phyloP scores from a whole-genome alignment of 2,113 vertebrate genomes.

The Cochlearius cochlearius region DNA sequence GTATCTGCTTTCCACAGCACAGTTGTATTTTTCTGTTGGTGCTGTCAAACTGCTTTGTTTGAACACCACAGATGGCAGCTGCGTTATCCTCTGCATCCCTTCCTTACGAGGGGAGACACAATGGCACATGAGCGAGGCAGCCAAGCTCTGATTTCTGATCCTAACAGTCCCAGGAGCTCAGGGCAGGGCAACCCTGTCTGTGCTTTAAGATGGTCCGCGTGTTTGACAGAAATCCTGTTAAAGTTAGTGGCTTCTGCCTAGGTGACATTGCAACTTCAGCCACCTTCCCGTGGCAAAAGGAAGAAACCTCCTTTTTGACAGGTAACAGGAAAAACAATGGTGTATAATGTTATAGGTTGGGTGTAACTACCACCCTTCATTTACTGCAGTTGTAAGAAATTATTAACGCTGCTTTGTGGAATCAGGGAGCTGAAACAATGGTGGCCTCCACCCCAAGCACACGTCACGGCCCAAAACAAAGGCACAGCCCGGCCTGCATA shows the following conservation, averaged over 20 bases:
- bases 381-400: constrained; percentile 23
- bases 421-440: constrained; percentile 33
- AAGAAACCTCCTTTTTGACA: neutral
- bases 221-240: neutral
- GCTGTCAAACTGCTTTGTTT: neutral
- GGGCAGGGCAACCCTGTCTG: neutral
- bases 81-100: neutral
- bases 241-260: neutral
- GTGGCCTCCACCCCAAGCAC: constrained; percentile 41
- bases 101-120: neutral
- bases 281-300: neutral
- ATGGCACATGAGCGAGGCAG: neutral
- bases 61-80: neutral
- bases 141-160: neutral
- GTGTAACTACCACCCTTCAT: constrained; percentile 13
- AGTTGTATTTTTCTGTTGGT: neutral
- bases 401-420: constrained; percentile 44
- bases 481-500: neutral
- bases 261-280: neutral
- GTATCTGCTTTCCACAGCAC: neutral
- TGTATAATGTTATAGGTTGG: neutral
- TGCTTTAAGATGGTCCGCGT: neutral
- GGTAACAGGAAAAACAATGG: neutral
- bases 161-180: neutral
- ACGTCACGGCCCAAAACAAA: constrained; percentile 55